Percentiles rank a stretch among this genome's conserved stretches.
phyloP scores from a whole-genome alignment of 2,113 vertebrate species.

The Muntiacus reevesi region DNA sequence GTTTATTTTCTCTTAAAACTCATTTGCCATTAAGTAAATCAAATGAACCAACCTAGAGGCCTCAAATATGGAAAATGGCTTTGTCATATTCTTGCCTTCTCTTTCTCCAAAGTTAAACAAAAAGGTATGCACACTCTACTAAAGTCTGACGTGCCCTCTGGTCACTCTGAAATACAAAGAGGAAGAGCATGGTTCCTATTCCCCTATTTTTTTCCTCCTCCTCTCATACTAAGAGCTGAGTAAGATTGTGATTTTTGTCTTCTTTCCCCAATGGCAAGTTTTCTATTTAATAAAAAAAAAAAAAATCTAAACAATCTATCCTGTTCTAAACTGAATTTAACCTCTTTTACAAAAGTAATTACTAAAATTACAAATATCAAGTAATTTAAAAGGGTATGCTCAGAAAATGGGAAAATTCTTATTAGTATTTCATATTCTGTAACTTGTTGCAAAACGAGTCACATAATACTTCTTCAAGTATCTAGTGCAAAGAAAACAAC shows the following conservation, averaged over 20 bases:
- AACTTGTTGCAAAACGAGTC: not conserved
- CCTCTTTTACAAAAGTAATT: not conserved
- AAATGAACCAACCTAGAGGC: not conserved
- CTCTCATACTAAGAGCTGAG: not conserved
- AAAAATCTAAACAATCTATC: not conserved
- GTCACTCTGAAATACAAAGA: not conserved
- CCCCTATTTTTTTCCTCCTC: not conserved
- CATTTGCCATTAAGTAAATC: not conserved
- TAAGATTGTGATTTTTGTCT: not conserved
- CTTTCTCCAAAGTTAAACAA: not conserved
- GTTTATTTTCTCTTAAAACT: not conserved
- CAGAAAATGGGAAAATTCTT: not conserved
- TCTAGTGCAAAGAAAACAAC: not conserved
- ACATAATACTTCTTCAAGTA: not conserved
- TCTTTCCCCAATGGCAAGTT: not conserved
- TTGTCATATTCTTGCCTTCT: not conserved
- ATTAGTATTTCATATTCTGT: not conserved
- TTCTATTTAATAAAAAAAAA: not conserved
- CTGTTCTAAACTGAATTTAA: not conserved
- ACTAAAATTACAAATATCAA: not conserved
- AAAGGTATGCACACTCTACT: not conserved
- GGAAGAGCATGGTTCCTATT: fast-evolving
- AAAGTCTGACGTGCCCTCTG: not conserved
- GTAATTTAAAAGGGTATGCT: not conserved
- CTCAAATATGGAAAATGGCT: not conserved